Base-by-base conservation (phyloP, 2,113 vertebrate species). In the Myrmophylax atrothorax region DNA sequence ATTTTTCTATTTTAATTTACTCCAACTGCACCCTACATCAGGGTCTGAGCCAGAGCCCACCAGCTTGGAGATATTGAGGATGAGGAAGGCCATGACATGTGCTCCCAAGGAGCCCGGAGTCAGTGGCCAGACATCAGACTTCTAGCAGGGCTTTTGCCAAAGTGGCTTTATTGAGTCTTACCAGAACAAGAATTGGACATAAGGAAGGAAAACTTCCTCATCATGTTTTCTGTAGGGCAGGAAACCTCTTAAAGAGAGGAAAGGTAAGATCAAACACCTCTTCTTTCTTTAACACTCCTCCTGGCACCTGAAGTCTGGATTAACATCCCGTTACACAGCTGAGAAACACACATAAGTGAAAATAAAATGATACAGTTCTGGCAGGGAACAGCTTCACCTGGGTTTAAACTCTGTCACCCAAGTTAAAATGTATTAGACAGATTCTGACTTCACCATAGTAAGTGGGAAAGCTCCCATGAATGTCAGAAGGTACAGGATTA, bases 61-160 rank as follows among this genome's bases (percentile, higher is more conserved):
- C 33, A 40, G 7, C 19, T 46, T 24, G 22, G 40, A 55, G 22
- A 31, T 19, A 42, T 47, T 14, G 16, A 12, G n/a, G n/a, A 33
- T 9, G 8, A 4, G 29, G 11, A 18, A 59, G 28, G n/a, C 13
- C 1, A 0, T 8, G 6, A 7, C 12, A 18, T 50, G 8, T 0
- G 1, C 9, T 47, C 38, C 67, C 10, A 16, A n/a, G 33, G 18
- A 85, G 9, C 14, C 24, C n/a, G 29, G 38, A 16, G 8, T 14
- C 1, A 0, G 40, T 8, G 13, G 33, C 28, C 4, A 6, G 29
- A 31, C 13, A 78, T 18, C 19, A 44, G 50, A 58, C 14, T 14
- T 20, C n/a, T 15, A 49, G 15, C 16, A 35, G 28, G 12, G 3
- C 25, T 59, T 29, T 70, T 23, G 73, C 64, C 19, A 1, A 18